phyloP scores from a whole-genome alignment of 2,888 invertebrate genomes.

The Diarsia rubi region DNA sequence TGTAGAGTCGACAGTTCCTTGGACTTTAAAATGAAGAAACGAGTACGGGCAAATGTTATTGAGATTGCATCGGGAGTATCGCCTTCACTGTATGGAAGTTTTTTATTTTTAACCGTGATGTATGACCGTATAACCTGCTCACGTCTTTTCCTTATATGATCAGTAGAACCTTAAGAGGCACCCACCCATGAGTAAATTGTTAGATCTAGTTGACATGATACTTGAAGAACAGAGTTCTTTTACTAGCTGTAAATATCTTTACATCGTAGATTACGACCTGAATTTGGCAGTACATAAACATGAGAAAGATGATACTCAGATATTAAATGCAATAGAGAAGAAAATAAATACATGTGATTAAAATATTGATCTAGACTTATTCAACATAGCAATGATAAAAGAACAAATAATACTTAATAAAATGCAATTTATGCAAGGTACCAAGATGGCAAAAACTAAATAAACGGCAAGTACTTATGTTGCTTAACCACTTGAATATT shows the following conservation, averaged over 20 bases:
- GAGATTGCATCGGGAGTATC: conserved; percentile 42
- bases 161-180: conserved; percentile 34
- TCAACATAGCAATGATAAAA: background rate
- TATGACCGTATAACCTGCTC: conserved; percentile 26
- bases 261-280: background rate
- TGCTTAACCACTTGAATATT: background rate
- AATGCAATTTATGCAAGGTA: background rate
- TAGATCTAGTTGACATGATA: conserved; percentile 13
- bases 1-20: conserved; percentile 41
- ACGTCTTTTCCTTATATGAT: conserved; percentile 47
- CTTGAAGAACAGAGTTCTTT: conserved; percentile 1
- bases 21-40: conserved; percentile 3
- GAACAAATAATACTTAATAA: background rate
- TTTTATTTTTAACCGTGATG: conserved; percentile 59
- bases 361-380: background rate
- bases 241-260: background rate
- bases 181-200: conserved; percentile 32
- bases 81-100: conserved; percentile 31
- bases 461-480: background rate
- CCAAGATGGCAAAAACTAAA: background rate
- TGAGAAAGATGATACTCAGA: background rate
- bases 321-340: background rate
- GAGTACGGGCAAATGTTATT: conserved; percentile 42
- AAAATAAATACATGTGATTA: background rate
- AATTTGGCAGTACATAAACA: background rate